phyloP scores from a whole-genome alignment of 2,797 vertebrate genomes.

The Schizothorax lantsangensis region DNA sequence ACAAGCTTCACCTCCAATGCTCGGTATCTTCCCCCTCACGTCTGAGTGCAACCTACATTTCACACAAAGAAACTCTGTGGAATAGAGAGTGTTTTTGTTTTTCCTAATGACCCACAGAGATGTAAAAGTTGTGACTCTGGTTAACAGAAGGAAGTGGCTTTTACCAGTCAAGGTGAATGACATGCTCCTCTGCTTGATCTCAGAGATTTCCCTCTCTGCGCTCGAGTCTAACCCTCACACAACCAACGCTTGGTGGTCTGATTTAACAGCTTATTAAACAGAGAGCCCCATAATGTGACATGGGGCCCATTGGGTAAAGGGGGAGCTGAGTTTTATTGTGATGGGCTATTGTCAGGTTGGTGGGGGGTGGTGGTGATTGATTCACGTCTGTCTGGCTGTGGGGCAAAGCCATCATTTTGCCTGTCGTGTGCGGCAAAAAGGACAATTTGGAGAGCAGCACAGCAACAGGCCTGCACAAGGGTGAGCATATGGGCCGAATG shows the following conservation, averaged over 20 bases:
- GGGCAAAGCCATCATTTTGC: slow-evolving; percentile 63
- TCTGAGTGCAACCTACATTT: slow-evolving; percentile 39
- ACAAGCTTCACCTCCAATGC: slow-evolving; percentile 52
- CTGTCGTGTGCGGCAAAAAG: slow-evolving; percentile 74
- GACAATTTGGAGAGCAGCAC: slow-evolving; percentile 83
- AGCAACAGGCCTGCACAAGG: slow-evolving; percentile 83
- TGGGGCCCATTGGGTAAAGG: slow-evolving; percentile 73
- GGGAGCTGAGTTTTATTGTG: slow-evolving; percentile 61
- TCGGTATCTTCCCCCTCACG: slow-evolving; percentile 31
- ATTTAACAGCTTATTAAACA: slow-evolving; percentile 84
- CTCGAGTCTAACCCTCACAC: slow-evolving; percentile 55
- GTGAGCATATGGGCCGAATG: slow-evolving; percentile 88
- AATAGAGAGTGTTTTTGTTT: slow-evolving; percentile 48
- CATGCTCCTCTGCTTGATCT: slow-evolving; percentile 72
- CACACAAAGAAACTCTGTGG: slow-evolving; percentile 54
- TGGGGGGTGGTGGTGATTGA: slow-evolving; percentile 58
- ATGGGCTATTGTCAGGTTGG: slow-evolving; percentile 54
- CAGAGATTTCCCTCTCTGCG: slow-evolving; percentile 54
- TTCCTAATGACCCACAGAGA: slow-evolving; percentile 44
- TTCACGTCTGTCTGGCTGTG: slow-evolving; percentile 57
- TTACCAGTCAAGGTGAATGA: slow-evolving; percentile 72
- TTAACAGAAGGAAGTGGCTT: slow-evolving; percentile 67
- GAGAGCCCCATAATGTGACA: slow-evolving; percentile 79
- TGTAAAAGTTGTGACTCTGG: slow-evolving; percentile 62
- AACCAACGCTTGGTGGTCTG: slow-evolving; percentile 81